Evolutionary conservation across 2,797 vertebrate genomes (phyloP).

Genomic region (Falco columbarius): DNA sequence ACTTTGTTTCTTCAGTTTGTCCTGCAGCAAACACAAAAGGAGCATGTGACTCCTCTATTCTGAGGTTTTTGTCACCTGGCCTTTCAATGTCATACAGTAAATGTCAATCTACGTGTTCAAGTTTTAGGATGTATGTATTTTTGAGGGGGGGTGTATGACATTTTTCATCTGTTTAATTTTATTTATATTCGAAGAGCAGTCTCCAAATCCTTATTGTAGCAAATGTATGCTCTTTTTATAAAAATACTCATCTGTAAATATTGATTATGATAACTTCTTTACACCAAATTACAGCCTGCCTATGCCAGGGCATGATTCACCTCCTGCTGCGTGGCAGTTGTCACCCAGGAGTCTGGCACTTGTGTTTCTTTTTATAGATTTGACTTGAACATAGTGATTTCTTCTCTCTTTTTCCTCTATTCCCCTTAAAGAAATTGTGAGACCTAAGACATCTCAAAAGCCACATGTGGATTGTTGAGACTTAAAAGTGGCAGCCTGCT

Average conservation of each 20-base stretch:
- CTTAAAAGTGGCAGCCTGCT: neutral
- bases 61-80: neutral
- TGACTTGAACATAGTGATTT: neutral
- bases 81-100: neutral
- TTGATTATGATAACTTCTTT: slow-evolving; percentile 11
- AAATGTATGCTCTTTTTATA: neutral
- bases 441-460: neutral
- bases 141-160: fast-evolving
- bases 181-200: neutral
- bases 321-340: neutral
- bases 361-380: neutral
- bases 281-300: slow-evolving; percentile 14
- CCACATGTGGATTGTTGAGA: neutral
- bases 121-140: neutral
- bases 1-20: neutral
- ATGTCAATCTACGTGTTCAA: neutral
- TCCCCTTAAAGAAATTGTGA: neutral
- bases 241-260: slow-evolving; percentile 26
- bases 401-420: neutral
- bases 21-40: neutral
- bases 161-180: neutral
- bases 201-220: neutral
- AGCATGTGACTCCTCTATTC: neutral
- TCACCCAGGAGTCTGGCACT: slow-evolving; percentile 25
- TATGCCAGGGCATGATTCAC: slow-evolving; percentile 32